Base-by-base conservation (phyloP, 1,140 invertebrate species). In the Nomia melanderi region DNA sequence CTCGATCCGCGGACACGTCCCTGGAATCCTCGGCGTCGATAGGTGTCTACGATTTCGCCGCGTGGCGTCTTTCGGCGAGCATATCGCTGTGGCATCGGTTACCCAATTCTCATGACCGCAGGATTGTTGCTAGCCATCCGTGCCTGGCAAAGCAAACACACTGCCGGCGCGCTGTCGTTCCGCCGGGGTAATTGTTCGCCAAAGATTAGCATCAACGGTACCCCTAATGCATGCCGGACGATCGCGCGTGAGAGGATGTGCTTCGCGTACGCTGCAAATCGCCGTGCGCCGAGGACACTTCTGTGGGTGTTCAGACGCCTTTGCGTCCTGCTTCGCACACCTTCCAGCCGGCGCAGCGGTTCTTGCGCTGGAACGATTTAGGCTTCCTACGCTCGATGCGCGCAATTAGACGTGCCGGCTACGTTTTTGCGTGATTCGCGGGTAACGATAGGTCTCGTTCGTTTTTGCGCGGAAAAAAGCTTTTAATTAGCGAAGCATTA, bases 31-130 rank as follows among this genome's bases (percentile, higher is more conserved):
- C n/a, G n/a, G n/a, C n/a, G n/a, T n/a, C n/a, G n/a, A n/a, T n/a
- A n/a, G n/a, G n/a, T n/a, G n/a, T n/a, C n/a, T n/a, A n/a, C n/a
- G n/a, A n/a, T n/a, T n/a, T n/a, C n/a, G n/a, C n/a, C n/a, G n/a
- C n/a, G n/a, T 23, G 41, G 60, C 12, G 57, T 50, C 31, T 53
- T 53, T 64, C 64, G 36, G 47, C 14, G 44, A 64, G 39, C 70
- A 59, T 36, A 25, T 50, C 39, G 11, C n/a, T 12, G 17, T 11
- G 14, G 14, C 41, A 50, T 72, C 59, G 70, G 41, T 72, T 62
- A 25, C 70, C 70, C 20, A 64, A 73, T 73, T 64, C 70, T 60
- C 54, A 36, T 57, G n/a, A n/a, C 25, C 69, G 20, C 39, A n/a
- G 31, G 9, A 7, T n/a, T 62, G 29, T 41, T n/a, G 27, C 63